Evolutionary conservation across 2,888 invertebrate species (phyloP).

Genomic region (Drosophila mettleri): DNA sequence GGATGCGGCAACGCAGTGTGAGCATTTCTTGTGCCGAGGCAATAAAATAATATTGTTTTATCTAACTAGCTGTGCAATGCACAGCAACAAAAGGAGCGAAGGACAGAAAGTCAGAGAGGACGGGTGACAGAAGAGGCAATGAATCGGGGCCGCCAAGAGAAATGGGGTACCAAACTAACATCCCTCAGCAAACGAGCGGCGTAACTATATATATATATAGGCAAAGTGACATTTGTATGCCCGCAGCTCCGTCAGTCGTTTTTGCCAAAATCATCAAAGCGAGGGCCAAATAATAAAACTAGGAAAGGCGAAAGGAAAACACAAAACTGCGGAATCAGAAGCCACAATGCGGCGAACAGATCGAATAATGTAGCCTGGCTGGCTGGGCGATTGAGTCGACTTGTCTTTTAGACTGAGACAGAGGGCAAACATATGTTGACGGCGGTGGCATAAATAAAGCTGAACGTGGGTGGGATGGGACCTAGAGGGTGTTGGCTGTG

Average conservation of each 20-base stretch:
- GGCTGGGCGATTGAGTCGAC: slow-evolving; percentile 24
- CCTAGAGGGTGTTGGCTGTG: slow-evolving; percentile 4
- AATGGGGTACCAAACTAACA: slow-evolving; percentile 20
- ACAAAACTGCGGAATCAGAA: slow-evolving; percentile 34
- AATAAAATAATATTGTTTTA: slow-evolving; percentile 78
- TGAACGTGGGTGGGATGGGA: neutral
- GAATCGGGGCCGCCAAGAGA: neutral
- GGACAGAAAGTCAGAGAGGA: slow-evolving; percentile 4
- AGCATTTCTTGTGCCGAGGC: slow-evolving; percentile 30
- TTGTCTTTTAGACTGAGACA: slow-evolving; percentile 11
- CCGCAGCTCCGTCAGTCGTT: slow-evolving; percentile 47
- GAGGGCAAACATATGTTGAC: slow-evolving; percentile 63
- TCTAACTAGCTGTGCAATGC: slow-evolving; percentile 62
- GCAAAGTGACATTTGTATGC: slow-evolving; percentile 63
- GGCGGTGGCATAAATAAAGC: slow-evolving; percentile 46
- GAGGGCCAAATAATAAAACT: slow-evolving; percentile 66
- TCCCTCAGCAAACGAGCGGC: slow-evolving; percentile 16
- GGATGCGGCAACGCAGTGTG: slow-evolving; percentile 20
- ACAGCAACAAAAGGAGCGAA: slow-evolving; percentile 32
- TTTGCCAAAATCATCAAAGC: slow-evolving; percentile 50
- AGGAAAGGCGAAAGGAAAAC: slow-evolving; percentile 42
- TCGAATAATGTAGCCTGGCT: slow-evolving; percentile 50
- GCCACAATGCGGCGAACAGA: slow-evolving; percentile 43
- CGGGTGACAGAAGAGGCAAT: neutral
- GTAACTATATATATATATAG: slow-evolving; percentile 27